Evolutionary conservation across 92 coral and sea anemone species (phyloP), one percentile per base, ranked within the genome.

Genomic region (Montipora capitata): DNA sequence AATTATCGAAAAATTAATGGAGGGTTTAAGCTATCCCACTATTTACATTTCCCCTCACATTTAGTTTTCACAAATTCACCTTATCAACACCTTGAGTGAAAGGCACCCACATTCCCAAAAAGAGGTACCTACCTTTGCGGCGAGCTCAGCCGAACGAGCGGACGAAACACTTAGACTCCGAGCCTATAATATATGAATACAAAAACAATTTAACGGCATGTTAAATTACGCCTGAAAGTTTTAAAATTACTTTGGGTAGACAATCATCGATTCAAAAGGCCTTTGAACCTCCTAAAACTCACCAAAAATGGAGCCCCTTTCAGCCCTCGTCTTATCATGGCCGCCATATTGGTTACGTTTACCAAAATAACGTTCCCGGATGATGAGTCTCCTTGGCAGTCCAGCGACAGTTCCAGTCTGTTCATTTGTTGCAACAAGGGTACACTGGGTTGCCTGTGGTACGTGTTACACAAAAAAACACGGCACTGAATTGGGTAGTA

Each of bases 281-380:
- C 52, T 48, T 10, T 10, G 52, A 10, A 14, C 2, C 11, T n/a
- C 62, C 66, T 10, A 43, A 68, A 77, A 77, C 96, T 85, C 82
- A 95, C 98, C 92, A 92, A 84, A 89, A 96, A 76, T 54, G 88
- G 89, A 81, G 94, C 86, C 89, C 84, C 96, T 84, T 94, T 95
- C 78, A 98, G 87, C 81, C 85, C 90, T 91, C 98, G 96, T 83
- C 99, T 89, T 78, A 86, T 79, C 58, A 96, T 85, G 82, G 98
- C 99, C 98, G 96, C 96, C 98, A 96, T 98, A 96, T 74, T 94
- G 93, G 90, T 74, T 86, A 68, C 17, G 79, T 62, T 79, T 76
- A 15, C 79, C 80, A 73, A 74, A 66, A 17, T 5, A 15, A 62
- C 82, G 10, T 4, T 12, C 96, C 96, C 96, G 96, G 96, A 93